phyloP scores from a whole-genome alignment of 2,113 vertebrate species.

The Paracanthobrama guichenoti region DNA sequence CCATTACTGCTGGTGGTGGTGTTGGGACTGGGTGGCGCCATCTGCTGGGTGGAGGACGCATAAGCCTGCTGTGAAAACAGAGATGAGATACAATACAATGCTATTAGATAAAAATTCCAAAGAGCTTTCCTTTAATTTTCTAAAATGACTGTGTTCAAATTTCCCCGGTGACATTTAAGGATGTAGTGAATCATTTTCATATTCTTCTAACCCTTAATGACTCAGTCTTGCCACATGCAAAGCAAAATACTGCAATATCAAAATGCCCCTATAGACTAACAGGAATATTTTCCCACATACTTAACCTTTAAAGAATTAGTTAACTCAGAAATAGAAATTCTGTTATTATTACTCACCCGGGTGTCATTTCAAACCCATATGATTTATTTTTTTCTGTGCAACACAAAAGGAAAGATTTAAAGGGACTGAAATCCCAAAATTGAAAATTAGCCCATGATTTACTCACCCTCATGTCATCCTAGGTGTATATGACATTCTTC shows the following conservation, averaged over 20 bases:
- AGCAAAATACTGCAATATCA: neutral
- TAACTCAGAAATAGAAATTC: neutral
- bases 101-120: neutral
- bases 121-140: neutral
- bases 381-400: neutral
- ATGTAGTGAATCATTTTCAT: slow-evolving; percentile 4
- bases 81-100: neutral
- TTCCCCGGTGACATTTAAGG: neutral
- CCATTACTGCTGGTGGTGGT: slow-evolving; percentile 73
- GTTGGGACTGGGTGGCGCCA: slow-evolving; percentile 88
- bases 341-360: neutral
- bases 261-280: neutral
- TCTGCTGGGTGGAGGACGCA: slow-evolving; percentile 85
- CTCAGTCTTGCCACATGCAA: neutral
- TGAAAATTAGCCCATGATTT: no score
- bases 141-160: neutral
- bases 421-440: no score
- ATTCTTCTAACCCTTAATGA: neutral
- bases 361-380: neutral
- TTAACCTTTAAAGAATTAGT: neutral
- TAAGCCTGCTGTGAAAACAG: slow-evolving; percentile 77
- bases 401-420: no score
- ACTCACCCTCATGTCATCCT: no score
- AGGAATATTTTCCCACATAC: neutral
- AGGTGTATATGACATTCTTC: no score